phyloP scores from a whole-genome alignment of 2,888 invertebrate genomes.

The Diadromus collaris region DNA sequence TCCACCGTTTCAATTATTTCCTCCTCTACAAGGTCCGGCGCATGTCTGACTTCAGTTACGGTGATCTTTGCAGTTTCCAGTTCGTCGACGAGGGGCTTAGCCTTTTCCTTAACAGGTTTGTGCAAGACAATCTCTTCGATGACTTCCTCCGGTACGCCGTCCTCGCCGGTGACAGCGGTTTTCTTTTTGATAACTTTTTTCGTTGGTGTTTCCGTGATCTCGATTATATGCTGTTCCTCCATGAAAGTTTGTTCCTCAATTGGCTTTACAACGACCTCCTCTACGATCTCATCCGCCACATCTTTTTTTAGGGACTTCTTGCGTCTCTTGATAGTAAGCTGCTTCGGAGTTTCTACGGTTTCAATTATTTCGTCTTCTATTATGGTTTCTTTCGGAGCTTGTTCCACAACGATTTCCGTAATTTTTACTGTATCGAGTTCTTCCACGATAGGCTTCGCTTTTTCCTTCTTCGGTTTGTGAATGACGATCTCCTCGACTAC shows the following conservation, averaged over 20 bases:
- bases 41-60: conserved; percentile 63
- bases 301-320: conserved; percentile 61
- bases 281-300: conserved; percentile 61
- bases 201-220: conserved; percentile 68
- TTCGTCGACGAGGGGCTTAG: conserved; percentile 72
- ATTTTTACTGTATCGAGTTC: conserved; percentile 76
- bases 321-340: conserved; percentile 54
- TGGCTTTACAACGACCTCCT: conserved; percentile 67
- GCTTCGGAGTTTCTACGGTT: conserved; percentile 59
- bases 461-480: conserved; percentile 64
- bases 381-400: conserved; percentile 63
- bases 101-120: conserved; percentile 64
- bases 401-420: conserved; percentile 61
- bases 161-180: conserved; percentile 64
- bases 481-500: conserved; percentile 66
- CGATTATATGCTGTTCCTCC: conserved; percentile 72
- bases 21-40: conserved; percentile 67
- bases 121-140: conserved; percentile 68
- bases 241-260: conserved; percentile 70
- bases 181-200: conserved; percentile 67
- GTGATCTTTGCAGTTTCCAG: conserved; percentile 71
- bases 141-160: conserved; percentile 69
- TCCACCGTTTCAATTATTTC: conserved; percentile 63
- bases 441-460: conserved; percentile 67
- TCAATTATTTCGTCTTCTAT: conserved; percentile 62